Base-by-base conservation (phyloP, 2,113 vertebrate genomes). In the Epinephelus fuscoguttatus region DNA sequence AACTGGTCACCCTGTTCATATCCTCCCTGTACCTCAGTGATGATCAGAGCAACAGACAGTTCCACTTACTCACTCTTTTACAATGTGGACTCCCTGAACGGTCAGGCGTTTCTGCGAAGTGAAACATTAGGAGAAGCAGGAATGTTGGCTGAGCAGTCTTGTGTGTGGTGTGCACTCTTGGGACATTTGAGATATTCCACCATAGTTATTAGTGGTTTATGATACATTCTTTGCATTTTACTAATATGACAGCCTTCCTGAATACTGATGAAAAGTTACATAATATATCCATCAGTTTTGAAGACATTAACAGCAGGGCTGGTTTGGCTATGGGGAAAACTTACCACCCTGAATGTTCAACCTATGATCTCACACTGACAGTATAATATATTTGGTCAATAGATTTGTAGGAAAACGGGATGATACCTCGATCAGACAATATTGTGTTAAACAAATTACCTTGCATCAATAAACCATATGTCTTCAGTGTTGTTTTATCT, bases 191-290 rank as follows among this genome's bases (percentile, higher is more conserved):
- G 80, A 85, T 84, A 50, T 82, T 88, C 80, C 40, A 75, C 40
- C 66, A 74, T 79, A 74, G 73, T 89, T 81, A 88, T 92, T 92
- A 90, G 90, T 90, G 92, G 92, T 88, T 91, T 68, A 70, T 81
- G 70, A 87, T 75, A 61, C 80, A 84, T 93, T 91, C 63, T 70
- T 78, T 84, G 66, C 68, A 91, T 86, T 89, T 89, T 81, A 90
- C 21, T 47, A 79, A 85, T 77, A 87, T 89, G 70, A 83, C 75
- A 66, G 62, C 12, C 40, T 85, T 78, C 71, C 66, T 78, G 78
- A 89, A 82, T 80, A 70, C 63, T 78, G 53, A 77, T 77, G 72
- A 81, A 37, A 70, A 78, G 70, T 86, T 84, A 49, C 25, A 71
- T 23, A 72, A 78, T 64, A 81, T 49, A 59, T 70, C 75, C 33